Percentiles rank a stretch among this genome's conserved stretches.
These are phyloP conservation scores for Unio pictorum DNA, from an alignment of 2,888 invertebrate species.

Conservation along the genomic window DNA sequence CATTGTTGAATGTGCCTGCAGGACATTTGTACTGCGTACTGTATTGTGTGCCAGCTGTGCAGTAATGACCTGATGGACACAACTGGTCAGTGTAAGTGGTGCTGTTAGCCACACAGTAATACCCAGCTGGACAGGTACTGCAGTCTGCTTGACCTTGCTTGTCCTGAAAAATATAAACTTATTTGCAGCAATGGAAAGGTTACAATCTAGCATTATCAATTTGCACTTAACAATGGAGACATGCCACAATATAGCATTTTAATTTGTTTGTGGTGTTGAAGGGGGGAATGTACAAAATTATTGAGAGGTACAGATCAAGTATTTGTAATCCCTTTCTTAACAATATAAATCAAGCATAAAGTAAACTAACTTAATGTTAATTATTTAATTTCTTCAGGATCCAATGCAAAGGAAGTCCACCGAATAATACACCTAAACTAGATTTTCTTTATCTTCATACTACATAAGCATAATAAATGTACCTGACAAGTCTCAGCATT, in stretches of 20 bases:
- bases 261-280: too few relatives aligned
- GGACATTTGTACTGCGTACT: conserved; percentile 58
- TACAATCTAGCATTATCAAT: too few relatives aligned
- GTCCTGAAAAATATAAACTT: conserved; percentile 41
- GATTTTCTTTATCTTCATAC: too few relatives aligned
- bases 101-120: conserved; percentile 60
- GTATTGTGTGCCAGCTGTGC: conserved; percentile 52
- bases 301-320: not conserved
- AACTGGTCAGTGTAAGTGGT: conserved; percentile 56
- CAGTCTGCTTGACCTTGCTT: conserved; percentile 53
- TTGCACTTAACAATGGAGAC: too few relatives aligned
- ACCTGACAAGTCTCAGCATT: too few relatives aligned
- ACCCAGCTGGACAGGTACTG: conserved; percentile 60
- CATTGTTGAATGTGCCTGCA: conserved; percentile 65
- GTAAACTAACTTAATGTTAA: too few relatives aligned
- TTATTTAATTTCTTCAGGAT: too few relatives aligned
- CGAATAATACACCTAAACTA: too few relatives aligned
- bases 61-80: conserved; percentile 68
- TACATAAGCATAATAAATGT: too few relatives aligned
- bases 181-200: not conserved
- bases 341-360: not conserved
- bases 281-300: too few relatives aligned
- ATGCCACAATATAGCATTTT: too few relatives aligned
- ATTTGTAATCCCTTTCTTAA: not conserved
- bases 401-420: too few relatives aligned